These are phyloP conservation scores for Hyalella azteca DNA, from an alignment of 2,888 invertebrate genomes.

Conservation along the genomic window DNA sequence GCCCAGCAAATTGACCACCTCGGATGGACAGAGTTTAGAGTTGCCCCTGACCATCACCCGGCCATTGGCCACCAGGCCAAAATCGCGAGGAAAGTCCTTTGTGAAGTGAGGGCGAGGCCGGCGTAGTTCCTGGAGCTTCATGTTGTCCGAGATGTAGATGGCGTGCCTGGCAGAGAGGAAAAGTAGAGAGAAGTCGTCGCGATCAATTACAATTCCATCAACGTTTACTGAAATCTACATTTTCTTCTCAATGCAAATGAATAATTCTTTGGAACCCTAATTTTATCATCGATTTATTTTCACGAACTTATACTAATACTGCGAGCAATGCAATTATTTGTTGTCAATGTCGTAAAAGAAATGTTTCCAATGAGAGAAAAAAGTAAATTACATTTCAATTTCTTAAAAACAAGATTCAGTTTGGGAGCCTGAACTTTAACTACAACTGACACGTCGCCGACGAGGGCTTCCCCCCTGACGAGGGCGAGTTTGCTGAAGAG, in stretches of 20 bases:
- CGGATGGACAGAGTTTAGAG: conserved; percentile 16
- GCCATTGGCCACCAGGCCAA: background rate
- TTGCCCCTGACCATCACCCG: conserved; percentile 13
- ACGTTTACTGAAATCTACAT: no score
- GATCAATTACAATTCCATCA: background rate
- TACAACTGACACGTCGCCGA: background rate
- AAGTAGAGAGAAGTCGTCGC: background rate
- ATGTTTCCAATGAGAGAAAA: no score
- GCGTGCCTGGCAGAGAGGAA: background rate
- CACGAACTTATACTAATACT: no score
- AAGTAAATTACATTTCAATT: background rate
- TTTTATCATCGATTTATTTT: no score
- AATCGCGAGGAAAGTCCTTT: background rate
- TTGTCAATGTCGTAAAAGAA: no score
- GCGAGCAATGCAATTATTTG: no score
- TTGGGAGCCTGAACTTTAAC: background rate
- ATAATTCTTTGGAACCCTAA: no score
- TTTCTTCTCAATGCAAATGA: no score
- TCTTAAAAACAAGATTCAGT: background rate
- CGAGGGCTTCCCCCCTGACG: background rate
- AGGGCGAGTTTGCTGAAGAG: conserved; percentile 1
- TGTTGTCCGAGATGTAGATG: conserved; percentile 17
- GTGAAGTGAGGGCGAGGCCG: background rate
- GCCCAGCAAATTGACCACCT: conserved; percentile 14
- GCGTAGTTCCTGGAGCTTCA: conserved; percentile 7